Evolutionary conservation across 2,888 invertebrate genomes (phyloP).

Genomic region (Petrolisthes cinctipes): DNA sequence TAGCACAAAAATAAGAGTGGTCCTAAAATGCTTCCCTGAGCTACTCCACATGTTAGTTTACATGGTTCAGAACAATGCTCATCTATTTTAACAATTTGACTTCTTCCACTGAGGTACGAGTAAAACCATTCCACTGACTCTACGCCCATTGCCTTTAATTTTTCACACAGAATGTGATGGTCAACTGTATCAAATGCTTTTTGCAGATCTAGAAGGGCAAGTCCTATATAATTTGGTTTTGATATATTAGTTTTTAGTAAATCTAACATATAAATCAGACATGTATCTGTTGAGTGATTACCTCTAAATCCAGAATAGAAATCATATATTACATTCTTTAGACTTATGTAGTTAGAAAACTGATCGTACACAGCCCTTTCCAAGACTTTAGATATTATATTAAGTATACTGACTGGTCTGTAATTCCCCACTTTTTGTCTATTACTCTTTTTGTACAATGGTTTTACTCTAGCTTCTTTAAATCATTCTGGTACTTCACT

Average conservation of each 20-base stretch:
- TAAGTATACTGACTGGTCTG: conserved; percentile 21
- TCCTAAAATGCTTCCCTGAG: too few relatives aligned
- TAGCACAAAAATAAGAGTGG: too few relatives aligned
- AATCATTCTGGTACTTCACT: neutral
- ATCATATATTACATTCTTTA: conserved; percentile 14
- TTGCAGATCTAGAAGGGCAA: too few relatives aligned
- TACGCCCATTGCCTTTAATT: conserved; percentile 11
- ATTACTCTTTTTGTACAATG: too few relatives aligned
- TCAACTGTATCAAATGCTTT: too few relatives aligned
- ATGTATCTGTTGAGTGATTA: neutral
- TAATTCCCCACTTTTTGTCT: conserved; percentile 24
- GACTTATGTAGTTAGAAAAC: neutral
- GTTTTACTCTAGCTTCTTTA: conserved; percentile 3
- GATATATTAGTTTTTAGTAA: too few relatives aligned
- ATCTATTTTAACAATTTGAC: neutral
- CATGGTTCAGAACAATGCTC: neutral
- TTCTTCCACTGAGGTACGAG: conserved; percentile 11
- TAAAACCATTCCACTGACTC: too few relatives aligned
- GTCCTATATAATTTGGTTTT: too few relatives aligned
- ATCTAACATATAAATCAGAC: too few relatives aligned
- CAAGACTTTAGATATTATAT: neutral
- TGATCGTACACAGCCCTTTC: conserved; percentile 26
- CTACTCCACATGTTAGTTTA: neutral
- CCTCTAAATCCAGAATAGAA: conserved; percentile 21
- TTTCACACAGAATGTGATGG: too few relatives aligned